Conservation (phyloP, 2,888 invertebrate genomes). For the Mesorhabditis sp. region DNA sequence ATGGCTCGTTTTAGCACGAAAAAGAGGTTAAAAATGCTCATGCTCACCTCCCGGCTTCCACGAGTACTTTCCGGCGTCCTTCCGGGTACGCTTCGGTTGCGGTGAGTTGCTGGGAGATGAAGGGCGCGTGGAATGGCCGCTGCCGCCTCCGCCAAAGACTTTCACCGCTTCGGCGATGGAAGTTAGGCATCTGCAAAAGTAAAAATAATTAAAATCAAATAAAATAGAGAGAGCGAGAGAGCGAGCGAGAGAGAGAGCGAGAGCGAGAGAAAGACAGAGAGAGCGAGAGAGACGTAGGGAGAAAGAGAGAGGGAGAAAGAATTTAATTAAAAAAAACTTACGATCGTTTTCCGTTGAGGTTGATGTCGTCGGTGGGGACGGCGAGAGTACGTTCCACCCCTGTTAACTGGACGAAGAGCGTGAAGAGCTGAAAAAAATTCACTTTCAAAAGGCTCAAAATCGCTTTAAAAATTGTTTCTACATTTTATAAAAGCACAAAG, state of each 20-base stretch:
- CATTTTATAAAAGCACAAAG: no score
- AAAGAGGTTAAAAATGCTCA: no score
- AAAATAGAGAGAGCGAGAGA: no score
- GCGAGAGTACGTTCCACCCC: neutral
- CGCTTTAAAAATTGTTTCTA: neutral
- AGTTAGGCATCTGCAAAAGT: neutral
- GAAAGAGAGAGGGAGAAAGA: no score
- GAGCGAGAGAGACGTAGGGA: no score
- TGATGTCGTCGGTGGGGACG: neutral
- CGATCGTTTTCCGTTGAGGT: neutral
- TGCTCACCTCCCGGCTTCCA: neutral
- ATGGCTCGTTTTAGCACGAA: no score
- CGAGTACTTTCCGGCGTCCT: neutral
- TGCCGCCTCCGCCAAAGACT: neutral
- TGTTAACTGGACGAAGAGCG: neutral
- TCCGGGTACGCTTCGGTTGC: conserved; percentile 5
- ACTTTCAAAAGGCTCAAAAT: neutral
- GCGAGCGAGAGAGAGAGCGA: no score
- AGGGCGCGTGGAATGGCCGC: neutral
- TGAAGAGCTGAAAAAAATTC: neutral
- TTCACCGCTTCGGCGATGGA: neutral
- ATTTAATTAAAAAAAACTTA: neutral
- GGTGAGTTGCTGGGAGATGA: neutral
- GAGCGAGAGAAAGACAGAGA: no score
- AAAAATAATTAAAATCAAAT: neutral